Evolutionary conservation across 2,888 invertebrate genomes (phyloP).

Genomic region (Anthrax anthrax): DNA sequence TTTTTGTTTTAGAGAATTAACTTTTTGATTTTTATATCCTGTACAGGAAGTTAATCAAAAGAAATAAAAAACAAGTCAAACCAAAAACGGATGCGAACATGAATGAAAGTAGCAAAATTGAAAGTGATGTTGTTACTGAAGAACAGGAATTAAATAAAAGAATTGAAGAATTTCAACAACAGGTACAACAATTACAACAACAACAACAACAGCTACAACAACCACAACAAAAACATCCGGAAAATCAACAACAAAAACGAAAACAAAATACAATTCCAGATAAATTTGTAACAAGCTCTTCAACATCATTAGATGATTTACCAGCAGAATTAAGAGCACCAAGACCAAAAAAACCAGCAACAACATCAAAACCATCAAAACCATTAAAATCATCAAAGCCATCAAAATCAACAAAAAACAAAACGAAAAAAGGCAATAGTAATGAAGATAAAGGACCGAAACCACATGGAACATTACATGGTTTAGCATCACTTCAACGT

Average conservation of each 20-base stretch:
- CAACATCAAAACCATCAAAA: conserved; percentile 11
- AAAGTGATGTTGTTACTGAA: not conserved
- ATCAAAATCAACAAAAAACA: conserved; percentile 19
- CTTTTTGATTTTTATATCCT: no score
- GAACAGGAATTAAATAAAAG: not conserved
- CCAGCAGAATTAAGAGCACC: not conserved
- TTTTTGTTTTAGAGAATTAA: not conserved
- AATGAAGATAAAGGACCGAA: conserved; percentile 30
- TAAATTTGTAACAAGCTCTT: conserved; percentile 11
- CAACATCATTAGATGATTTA: not conserved
- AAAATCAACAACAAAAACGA: not conserved
- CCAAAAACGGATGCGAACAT: not conserved
- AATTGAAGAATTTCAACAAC: not conserved
- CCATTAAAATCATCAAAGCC: conserved; percentile 11
- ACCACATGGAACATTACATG: conserved; percentile 66
- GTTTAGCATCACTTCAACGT: conserved; percentile 61
- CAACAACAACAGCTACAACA: not conserved
- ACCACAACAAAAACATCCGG: no score
- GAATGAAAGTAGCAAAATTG: not conserved
- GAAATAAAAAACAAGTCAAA: not conserved
- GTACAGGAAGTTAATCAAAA: not conserved
- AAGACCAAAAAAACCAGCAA: conserved; percentile 10
- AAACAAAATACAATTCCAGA: conserved; percentile 6
- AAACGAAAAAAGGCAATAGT: conserved; percentile 27
- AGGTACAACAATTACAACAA: no score